These are phyloP conservation scores for Lamellibrachia satsuma DNA, from an alignment of 2,888 invertebrate species.

Conservation along the genomic window DNA sequence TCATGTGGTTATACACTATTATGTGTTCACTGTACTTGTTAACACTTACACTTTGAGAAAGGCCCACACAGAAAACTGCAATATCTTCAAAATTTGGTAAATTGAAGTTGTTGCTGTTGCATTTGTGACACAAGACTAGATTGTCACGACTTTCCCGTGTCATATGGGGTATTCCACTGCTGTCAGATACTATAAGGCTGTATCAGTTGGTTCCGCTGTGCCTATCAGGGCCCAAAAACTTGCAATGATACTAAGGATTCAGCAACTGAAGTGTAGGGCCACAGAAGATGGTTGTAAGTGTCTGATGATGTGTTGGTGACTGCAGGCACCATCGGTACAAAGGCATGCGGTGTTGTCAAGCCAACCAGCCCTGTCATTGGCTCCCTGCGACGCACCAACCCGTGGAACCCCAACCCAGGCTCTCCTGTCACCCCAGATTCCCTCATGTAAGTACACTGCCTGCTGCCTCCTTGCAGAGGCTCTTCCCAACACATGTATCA, in stretches of 20 bases:
- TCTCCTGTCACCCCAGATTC: conserved; percentile 24
- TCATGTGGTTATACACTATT: too few relatives aligned
- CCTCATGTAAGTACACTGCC: not conserved
- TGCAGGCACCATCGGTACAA: conserved; percentile 10
- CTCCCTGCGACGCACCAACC: conserved; percentile 14
- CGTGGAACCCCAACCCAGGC: conserved; percentile 24
- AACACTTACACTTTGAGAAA: too few relatives aligned
- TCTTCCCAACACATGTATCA: too few relatives aligned
- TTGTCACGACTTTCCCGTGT: not conserved
- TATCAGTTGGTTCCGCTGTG: too few relatives aligned
- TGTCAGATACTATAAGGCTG: not conserved
- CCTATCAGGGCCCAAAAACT: too few relatives aligned
- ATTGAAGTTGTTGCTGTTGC: not conserved
- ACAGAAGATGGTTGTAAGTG: not conserved
- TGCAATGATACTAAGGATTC: too few relatives aligned
- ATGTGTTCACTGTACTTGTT: too few relatives aligned
- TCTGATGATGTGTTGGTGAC: not conserved
- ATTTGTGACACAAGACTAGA: not conserved
- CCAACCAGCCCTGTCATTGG: conserved; percentile 24
- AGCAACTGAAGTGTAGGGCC: too few relatives aligned
- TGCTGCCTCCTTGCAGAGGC: too few relatives aligned
- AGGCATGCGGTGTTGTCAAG: not conserved
- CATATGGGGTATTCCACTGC: not conserved
- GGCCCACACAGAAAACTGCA: too few relatives aligned
- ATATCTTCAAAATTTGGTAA: too few relatives aligned